Base-by-base conservation (phyloP, 2,113 vertebrate genomes). In the Leptosomus discolor region DNA sequence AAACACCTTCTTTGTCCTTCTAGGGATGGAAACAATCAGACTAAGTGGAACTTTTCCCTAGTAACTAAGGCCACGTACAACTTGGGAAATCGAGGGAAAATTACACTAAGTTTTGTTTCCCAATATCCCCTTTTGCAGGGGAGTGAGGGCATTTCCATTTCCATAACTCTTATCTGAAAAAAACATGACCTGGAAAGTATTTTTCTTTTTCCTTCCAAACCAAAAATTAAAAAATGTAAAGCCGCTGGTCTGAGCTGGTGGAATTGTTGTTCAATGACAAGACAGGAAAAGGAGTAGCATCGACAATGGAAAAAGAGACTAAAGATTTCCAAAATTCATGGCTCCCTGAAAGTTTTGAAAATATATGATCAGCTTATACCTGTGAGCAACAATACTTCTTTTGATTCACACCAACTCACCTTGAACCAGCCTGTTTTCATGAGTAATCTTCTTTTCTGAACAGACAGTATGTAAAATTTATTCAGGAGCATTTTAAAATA, bases 1-100 rank as follows among this genome's bases (percentile, higher is more conserved):
- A 83, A 93, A 84, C 91, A 97, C 91, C 90, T 97, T 92, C 88
- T 91, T 91, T 96, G 95, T 96, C 92, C 84, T 94, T 90, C 85
- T 23, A 29, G 65, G 60, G 88, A 93, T 81, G 76, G 43, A 89
- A 96, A 74, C 2, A 4, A 78, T 86, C 56, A 39, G 46, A 39
- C 23, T 60, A 14, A 93, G 64, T 53, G 46, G 46, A 95, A 95
- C 56, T 88, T 93, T 68, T 69, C 85, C 60, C 36, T 86, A 43
- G 82, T 86, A 95, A 93, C 83, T 77, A 81, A 63, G 30, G 50
- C 41, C 39, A 56, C 24, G 39, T 39, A 74, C n/a, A 46, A 54
- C 79, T 77, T 81, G 41, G 57, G 46, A 95, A 95, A 92, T 36
- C 0, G 9, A 88, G 67, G 69, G 48, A 69, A 92, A 94, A 83